Evolutionary conservation across 2,113 vertebrate genomes (phyloP), one percentile per base, ranked within the genome.

Genomic region (Chionis minor): DNA sequence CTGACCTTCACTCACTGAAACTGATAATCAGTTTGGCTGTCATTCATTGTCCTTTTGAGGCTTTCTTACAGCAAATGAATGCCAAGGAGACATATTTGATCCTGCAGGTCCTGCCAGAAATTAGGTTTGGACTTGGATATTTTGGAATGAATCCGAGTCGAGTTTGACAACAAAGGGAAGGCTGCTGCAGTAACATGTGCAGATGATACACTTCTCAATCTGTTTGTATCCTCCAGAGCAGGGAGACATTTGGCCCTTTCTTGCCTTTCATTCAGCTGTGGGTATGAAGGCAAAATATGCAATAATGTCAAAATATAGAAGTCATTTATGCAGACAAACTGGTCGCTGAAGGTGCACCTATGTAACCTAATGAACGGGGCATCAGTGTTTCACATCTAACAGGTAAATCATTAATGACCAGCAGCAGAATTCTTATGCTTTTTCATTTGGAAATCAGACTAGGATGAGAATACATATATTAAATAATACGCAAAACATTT

Each of bases 11-110:
- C 77, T 95, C 80, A 15, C 83, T 92, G 92, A 92, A 97, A 97
- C 85, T 90, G 94, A 91, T 98, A 96, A 96, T 95, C 92, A 94
- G 33, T 96, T 97, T 95, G 82, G 82, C 96, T 98, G 96, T 97
- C 97, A 94, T 97, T 97, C 94, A 94, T 96, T 95, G 88, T 77
- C 88, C 96, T 97, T 97, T 95, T 65, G 96, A 97, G 91, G 45
- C 79, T 97, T 96, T 75, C 88, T 90, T 27, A 15, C 83, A 96
- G 91, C 63, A 92, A 82, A 93, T 73, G 89, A 95, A 86, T 96
- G 94, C 96, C 96, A 96, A 96, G 67, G 94, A 97, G 92, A 94
- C 94, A 90, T 44, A 96, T 92, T 94, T 90, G 95, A 95, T 96
- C 83, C 88, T 94, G 85, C 38, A 81, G 88, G 94, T 92, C 80